Evolutionary conservation across 2,113 vertebrate species (phyloP), one percentile per base, ranked within the genome.

Genomic region (Podarcis raffonei): DNA sequence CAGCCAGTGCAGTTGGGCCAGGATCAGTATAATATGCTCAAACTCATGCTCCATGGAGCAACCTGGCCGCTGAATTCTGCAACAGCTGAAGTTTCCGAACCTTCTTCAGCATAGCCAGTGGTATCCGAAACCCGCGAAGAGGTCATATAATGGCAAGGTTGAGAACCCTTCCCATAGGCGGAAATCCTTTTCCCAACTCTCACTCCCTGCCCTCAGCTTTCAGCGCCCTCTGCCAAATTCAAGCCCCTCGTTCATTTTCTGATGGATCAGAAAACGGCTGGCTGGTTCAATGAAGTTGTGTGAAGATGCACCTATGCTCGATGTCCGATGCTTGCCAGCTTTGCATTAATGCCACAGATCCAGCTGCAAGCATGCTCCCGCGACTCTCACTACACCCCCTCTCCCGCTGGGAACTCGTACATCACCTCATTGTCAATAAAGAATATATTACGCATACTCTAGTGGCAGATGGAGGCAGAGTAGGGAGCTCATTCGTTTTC

Each of bases 381-480:
- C 68, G 53, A 82, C 86, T 62, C 57, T 11, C 7, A 20, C 68
- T 11, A 16, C 27, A 9, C 5, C 85, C 87, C 37, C 27, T 81
- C 82, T 0, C 53, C 91, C 85, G 5, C 23, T 30, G 92, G 85
- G 81, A 90, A 48, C 86, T 81, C 89, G 89, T 95, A 89, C 92
- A 90, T 93, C 88, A 94, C 27, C 12, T 89, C 84, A 80, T 91
- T 1, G 0, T 91, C 95, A 94, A 53, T 1, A 86, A 83, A 89
- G 88, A 94, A 87, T 86, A 2, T 85, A 35, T 94, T 93, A 93
- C 85, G 88, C 90, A 71, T 84, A 27, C 1, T 9, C 6, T 85
- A 89, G 89, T 0, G 8, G 0, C 87, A 92, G 91, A 74, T 90
- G 69, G 77, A 13, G 0, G 88, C 90, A 42, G 59, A 27, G 90